A percentile compares a stretch with the other conserved stretches of the same genome.
phyloP scores from a whole-genome alignment of 2,888 invertebrate genomes.

The Drosophila ezoana region DNA sequence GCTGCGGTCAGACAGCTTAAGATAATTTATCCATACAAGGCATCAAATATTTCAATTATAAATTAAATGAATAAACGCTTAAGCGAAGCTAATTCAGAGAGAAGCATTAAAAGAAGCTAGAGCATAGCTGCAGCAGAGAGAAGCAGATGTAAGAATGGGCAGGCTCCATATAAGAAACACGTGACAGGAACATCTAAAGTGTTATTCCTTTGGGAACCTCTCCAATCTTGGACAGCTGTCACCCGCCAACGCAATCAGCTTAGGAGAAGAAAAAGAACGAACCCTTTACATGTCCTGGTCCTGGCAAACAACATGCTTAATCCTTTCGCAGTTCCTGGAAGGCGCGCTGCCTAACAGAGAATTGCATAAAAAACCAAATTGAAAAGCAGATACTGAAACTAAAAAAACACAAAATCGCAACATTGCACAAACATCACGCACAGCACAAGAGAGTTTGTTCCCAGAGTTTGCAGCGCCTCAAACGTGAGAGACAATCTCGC shows the following conservation, averaged over 20 bases:
- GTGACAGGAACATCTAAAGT: slow-evolving; percentile 20
- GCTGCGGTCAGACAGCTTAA: too few relatives aligned
- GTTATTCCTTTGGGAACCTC: not conserved
- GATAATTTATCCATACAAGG: too few relatives aligned
- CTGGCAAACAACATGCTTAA: slow-evolving; percentile 39
- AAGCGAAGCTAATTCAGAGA: not conserved
- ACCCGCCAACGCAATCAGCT: slow-evolving; percentile 24
- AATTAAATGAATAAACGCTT: not conserved
- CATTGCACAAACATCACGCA: slow-evolving; percentile 71
- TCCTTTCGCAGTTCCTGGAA: slow-evolving; percentile 63
- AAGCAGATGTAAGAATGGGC: too few relatives aligned
- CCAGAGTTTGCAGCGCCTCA: slow-evolving; percentile 39
- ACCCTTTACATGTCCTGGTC: slow-evolving; percentile 39
- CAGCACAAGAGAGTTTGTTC: slow-evolving; percentile 41
- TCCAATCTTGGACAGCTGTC: slow-evolving; percentile 30
- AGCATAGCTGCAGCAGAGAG: not conserved
- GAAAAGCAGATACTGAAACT: slow-evolving; percentile 5
- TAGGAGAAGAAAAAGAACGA: slow-evolving; percentile 18
- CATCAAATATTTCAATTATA: too few relatives aligned
- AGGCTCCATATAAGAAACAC: not conserved
- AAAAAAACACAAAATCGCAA: slow-evolving; percentile 63
- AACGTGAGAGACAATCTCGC: slow-evolving; percentile 65
- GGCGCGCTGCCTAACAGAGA: slow-evolving; percentile 13
- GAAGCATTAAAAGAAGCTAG: slow-evolving; percentile 1
- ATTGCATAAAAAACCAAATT: slow-evolving; percentile 48